These are phyloP conservation scores for Pseudolycoriella hygida DNA, from an alignment of 2,888 invertebrate genomes.

Conservation along the genomic window DNA sequence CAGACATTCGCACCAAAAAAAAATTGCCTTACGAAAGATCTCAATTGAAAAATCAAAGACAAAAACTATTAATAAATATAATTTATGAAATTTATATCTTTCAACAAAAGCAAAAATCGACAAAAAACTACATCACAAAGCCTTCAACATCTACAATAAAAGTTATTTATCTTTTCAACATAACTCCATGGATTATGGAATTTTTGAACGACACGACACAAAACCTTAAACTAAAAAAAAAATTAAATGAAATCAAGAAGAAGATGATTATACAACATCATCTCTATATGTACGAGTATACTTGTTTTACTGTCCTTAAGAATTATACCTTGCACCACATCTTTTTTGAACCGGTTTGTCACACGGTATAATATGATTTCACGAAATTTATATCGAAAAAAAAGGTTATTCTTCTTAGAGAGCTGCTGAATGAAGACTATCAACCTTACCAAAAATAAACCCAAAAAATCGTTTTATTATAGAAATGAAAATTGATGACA, in stretches of 20 bases:
- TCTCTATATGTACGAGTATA: not conserved
- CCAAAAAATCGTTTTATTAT: not conserved
- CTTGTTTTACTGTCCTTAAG: slow-evolving; percentile 3
- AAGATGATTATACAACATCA: not conserved
- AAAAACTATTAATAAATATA: no score
- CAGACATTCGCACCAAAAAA: no score
- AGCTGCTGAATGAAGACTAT: no score
- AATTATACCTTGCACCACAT: slow-evolving; percentile 2
- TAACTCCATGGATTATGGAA: slow-evolving; percentile 2
- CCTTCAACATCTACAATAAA: slow-evolving; percentile 1
- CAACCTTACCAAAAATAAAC: not conserved
- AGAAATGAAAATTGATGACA: slow-evolving; percentile 1
- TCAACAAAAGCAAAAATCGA: not conserved
- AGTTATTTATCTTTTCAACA: not conserved
- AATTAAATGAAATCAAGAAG: not conserved
- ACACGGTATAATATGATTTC: slow-evolving; percentile 5
- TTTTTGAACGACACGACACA: not conserved
- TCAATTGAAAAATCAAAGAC: no score
- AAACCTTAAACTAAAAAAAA: not conserved
- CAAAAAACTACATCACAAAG: not conserved
- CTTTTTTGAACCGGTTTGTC: slow-evolving; percentile 10
- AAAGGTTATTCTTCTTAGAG: no score
- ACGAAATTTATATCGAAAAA: not conserved
- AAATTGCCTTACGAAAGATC: no score
- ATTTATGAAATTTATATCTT: not conserved